Percentiles rank a stretch among this genome's conserved stretches.
These are phyloP conservation scores for Naja naja DNA, from an alignment of 2,113 vertebrate species.

Conservation along the genomic window DNA sequence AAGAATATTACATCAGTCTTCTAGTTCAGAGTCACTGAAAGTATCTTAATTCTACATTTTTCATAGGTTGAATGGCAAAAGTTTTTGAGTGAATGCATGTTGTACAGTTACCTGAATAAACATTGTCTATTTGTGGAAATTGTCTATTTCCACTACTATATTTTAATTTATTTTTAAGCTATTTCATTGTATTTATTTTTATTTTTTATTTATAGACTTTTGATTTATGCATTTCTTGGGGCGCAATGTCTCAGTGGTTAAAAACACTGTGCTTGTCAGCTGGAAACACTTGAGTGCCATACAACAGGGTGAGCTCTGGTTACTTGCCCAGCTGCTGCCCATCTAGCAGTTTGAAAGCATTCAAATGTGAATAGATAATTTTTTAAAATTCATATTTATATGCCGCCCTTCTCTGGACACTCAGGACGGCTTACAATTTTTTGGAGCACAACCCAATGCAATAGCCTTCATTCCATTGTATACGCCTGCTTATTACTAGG, in stretches of 20 bases:
- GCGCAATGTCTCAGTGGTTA: background rate
- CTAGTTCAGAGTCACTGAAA: conserved; percentile 51
- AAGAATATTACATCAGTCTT: conserved; percentile 24
- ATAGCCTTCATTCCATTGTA: too few species aligned
- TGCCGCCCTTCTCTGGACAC: too few species aligned
- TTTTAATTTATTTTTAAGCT: background rate
- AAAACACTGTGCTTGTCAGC: background rate
- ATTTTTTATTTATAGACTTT: background rate
- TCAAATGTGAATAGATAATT: too few species aligned
- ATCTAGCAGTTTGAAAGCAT: too few species aligned
- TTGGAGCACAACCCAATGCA: too few species aligned
- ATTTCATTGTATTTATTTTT: background rate
- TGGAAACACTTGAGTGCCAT: background rate
- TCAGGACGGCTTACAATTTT: too few species aligned
- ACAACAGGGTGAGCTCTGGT: background rate
- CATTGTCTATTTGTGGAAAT: too few species aligned
- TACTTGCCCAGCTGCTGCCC: background rate
- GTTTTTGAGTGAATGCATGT: background rate
- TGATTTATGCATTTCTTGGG: background rate
- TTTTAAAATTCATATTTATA: too few species aligned
- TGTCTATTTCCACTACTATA: background rate
- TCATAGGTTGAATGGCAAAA: conserved; percentile 41
- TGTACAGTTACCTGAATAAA: background rate
- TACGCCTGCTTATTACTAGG: too few species aligned
- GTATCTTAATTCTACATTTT: conserved; percentile 55